These are phyloP conservation scores for Tachyglossus aculeatus DNA, from an alignment of 2,797 vertebrate genomes.

Conservation along the genomic window DNA sequence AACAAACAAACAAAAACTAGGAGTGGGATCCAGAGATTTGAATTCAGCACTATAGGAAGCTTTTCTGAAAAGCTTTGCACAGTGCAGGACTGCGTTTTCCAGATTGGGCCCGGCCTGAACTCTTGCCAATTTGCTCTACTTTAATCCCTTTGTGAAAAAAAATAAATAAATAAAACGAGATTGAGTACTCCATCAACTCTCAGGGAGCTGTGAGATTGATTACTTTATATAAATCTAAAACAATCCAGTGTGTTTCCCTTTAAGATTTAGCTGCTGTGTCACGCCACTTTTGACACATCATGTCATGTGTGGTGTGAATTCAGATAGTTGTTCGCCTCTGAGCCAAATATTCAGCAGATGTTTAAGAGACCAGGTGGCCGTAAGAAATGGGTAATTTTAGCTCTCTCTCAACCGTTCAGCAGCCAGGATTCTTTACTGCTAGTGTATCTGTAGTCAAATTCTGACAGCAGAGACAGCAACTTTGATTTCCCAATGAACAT, in stretches of 20 bases:
- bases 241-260: neutral
- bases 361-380: conserved; percentile 66
- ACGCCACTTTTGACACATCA: conserved; percentile 29
- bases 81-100: neutral
- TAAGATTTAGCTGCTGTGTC: conserved; percentile 34
- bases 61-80: neutral
- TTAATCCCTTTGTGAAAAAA: neutral
- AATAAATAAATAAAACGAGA: neutral
- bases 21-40: neutral
- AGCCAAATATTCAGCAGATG: conserved; percentile 59
- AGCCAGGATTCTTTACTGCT: conserved; percentile 36
- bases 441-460: conserved; percentile 28
- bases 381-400: conserved; percentile 63
- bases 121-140: neutral
- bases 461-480: conserved; percentile 20
- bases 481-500: conserved; percentile 32
- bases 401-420: conserved; percentile 59
- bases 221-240: neutral
- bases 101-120: neutral
- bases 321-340: conserved; percentile 18
- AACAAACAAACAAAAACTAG: neutral
- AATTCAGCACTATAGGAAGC: too few relatives aligned
- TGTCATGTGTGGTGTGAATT: conserved; percentile 32
- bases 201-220: neutral
- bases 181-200: accelerated